A percentile compares a stretch with the other conserved stretches of the same genome.
These are phyloP conservation scores for Gorsachius magnificus DNA, from an alignment of 2,797 vertebrate genomes.

Conservation along the genomic window DNA sequence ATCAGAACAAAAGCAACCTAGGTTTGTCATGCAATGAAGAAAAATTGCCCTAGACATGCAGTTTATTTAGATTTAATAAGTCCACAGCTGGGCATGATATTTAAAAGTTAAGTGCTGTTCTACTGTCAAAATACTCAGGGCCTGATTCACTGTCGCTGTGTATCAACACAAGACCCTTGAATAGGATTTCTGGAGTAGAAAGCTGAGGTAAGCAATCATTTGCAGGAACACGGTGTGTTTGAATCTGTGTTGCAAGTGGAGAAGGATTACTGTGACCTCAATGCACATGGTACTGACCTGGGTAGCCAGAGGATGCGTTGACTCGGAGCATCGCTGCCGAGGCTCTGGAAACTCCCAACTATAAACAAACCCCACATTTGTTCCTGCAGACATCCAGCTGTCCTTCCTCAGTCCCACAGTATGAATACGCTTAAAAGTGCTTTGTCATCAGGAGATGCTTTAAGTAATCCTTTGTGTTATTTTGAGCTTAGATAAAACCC, in stretches of 20 bases:
- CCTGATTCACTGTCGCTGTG: neutral
- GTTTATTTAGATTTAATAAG: conserved; percentile 56
- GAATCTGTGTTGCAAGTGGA: neutral
- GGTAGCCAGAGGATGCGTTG: neutral
- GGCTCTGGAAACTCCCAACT: neutral
- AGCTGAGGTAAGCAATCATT: neutral
- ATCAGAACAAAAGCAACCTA: conserved; percentile 14
- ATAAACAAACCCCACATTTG: conserved; percentile 12
- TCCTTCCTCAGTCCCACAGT: conserved; percentile 4
- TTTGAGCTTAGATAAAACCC: neutral
- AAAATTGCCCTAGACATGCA: conserved; percentile 32
- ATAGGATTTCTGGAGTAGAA: neutral
- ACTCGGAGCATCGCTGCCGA: neutral
- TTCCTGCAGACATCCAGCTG: conserved; percentile 29
- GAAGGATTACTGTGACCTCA: neutral
- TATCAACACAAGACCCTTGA: neutral
- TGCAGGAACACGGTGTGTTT: neutral
- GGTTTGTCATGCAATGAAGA: conserved; percentile 43
- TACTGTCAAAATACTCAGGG: neutral
- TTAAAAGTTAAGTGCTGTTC: conserved; percentile 25
- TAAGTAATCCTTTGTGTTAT: neutral
- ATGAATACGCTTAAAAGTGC: neutral
- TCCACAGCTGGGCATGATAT: conserved; percentile 32
- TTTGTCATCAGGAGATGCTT: conserved; percentile 18
- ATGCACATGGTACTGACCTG: neutral